Percentiles rank a stretch among this genome's conserved stretches.
These are phyloP conservation scores for Papilio elwesi DNA, from an alignment of 2,888 invertebrate species.

Conservation along the genomic window DNA sequence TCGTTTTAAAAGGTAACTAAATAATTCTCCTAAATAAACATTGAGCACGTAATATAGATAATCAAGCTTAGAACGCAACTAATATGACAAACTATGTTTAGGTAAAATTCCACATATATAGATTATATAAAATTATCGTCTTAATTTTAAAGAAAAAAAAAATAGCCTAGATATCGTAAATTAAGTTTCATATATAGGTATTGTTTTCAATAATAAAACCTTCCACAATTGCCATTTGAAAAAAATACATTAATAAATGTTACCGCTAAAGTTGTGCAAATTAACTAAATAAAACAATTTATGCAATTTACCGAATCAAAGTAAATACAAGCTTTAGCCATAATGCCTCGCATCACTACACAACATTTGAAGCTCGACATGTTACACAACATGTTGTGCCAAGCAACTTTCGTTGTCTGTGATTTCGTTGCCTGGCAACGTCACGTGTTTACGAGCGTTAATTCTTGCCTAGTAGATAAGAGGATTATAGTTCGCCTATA, in stretches of 20 bases:
- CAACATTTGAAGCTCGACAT: too few species aligned
- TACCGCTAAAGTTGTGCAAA: neutral
- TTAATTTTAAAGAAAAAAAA: slow-evolving; percentile 48
- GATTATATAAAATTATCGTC: neutral
- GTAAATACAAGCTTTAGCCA: too few species aligned
- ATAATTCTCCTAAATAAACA: slow-evolving; percentile 33
- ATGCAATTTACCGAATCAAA: too few species aligned
- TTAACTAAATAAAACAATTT: neutral
- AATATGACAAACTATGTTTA: slow-evolving; percentile 45
- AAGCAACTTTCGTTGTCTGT: too few species aligned
- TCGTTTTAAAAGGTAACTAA: slow-evolving; percentile 49
- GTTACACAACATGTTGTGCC: too few species aligned
- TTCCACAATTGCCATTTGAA: neutral
- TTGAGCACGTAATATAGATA: slow-evolving; percentile 33
- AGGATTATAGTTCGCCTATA: too few species aligned
- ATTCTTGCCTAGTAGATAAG: too few species aligned
- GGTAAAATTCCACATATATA: neutral
- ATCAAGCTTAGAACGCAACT: slow-evolving; percentile 40
- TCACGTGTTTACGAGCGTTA: too few species aligned
- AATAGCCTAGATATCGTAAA: slow-evolving; percentile 43
- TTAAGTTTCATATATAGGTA: slow-evolving; percentile 40
- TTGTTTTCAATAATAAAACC: slow-evolving; percentile 14
- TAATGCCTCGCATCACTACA: too few species aligned
- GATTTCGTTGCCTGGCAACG: too few species aligned
- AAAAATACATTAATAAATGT: neutral